Conservation (phyloP, 2,888 invertebrate genomes). For the Magallana nippona region DNA sequence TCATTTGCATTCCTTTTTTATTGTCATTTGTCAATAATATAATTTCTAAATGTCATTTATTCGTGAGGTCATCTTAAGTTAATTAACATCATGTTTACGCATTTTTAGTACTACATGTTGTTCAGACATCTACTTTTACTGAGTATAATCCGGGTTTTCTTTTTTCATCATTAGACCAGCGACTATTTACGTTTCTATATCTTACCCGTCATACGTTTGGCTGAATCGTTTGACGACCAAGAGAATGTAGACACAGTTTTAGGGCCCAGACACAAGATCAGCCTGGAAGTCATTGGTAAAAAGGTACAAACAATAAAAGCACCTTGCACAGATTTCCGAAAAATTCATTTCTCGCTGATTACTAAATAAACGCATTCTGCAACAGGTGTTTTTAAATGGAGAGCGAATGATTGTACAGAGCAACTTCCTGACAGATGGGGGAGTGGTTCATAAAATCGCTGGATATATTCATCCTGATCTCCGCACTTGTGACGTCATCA, state of each 20-base stretch:
- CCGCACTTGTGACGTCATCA: constrained; percentile 63
- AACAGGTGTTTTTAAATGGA: constrained; percentile 66
- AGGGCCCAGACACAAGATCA: constrained; percentile 61
- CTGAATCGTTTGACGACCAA: constrained; percentile 56
- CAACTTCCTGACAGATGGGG: constrained; percentile 67
- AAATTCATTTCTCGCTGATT: no score
- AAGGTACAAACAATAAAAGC: constrained; percentile 36
- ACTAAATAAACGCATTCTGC: not conserved
- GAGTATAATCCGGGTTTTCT: no score
- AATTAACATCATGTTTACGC: no score
- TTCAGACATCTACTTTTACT: no score
- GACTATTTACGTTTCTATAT: constrained; percentile 68
- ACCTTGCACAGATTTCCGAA: no score
- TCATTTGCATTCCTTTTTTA: no score
- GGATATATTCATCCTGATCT: constrained; percentile 65
- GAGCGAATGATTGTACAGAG: constrained; percentile 55
- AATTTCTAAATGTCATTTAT: no score
- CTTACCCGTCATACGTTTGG: constrained; percentile 57
- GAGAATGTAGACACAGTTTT: constrained; percentile 59
- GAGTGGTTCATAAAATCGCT: constrained; percentile 67
- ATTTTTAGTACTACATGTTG: no score
- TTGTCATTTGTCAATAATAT: no score
- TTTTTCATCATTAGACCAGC: constrained; percentile 56
- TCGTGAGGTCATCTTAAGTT: no score
- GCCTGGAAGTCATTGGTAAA: constrained; percentile 46